A percentile compares a stretch with the other conserved stretches of the same genome.
These are phyloP conservation scores for Upupa epops DNA, from an alignment of 2,113 vertebrate genomes.

Conservation along the genomic window DNA sequence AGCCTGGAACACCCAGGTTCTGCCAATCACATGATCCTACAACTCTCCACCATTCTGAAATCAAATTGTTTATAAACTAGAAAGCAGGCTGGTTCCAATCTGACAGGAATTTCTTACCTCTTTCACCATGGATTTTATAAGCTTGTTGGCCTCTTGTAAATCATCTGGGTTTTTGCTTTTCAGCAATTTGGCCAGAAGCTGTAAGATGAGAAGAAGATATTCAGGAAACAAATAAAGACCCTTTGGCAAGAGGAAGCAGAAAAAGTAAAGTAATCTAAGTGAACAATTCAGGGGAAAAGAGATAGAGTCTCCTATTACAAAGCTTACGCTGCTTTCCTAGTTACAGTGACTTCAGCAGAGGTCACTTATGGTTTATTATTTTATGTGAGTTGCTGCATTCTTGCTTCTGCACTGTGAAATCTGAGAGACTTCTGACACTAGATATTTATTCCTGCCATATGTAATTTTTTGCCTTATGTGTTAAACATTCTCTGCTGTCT, in stretches of 20 bases:
- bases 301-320: background rate
- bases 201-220: conserved; percentile 16
- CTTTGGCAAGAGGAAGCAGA: background rate
- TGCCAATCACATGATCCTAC: background rate
- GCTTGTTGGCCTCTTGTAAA: conserved; percentile 92
- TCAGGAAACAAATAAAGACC: background rate
- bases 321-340: background rate
- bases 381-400: background rate
- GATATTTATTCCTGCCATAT: background rate
- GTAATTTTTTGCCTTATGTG: background rate
- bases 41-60: background rate
- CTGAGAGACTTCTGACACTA: background rate
- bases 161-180: conserved; percentile 97
- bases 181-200: conserved; percentile 89
- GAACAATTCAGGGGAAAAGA: background rate
- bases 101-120: conserved; percentile 80
- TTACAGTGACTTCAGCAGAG: background rate
- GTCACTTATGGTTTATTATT: background rate
- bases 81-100: background rate
- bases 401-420: background rate
- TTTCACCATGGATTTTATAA: conserved; percentile 98
- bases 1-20: background rate
- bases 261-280: background rate
- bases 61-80: background rate
- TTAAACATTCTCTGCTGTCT: background rate